Evolutionary conservation across 2,113 vertebrate genomes (phyloP).

Genomic region (Malurus alboscapulatus): DNA sequence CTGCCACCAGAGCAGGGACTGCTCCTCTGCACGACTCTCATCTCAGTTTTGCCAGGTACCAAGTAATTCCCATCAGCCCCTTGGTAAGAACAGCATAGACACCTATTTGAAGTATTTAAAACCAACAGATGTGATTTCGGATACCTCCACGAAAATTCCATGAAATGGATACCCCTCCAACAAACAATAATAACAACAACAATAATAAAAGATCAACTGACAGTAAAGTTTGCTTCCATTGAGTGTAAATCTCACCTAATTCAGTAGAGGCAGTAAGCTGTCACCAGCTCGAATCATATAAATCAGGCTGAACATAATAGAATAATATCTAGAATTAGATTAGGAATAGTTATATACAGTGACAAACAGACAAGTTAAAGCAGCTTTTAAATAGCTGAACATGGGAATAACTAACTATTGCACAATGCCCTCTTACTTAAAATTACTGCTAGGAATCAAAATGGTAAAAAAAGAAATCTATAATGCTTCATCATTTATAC

Average conservation of each 20-base stretch:
- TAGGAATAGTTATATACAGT: conserved; percentile 79
- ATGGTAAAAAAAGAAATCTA: conserved; percentile 62
- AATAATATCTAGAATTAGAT: conserved; percentile 78
- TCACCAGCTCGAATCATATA: conserved; percentile 70
- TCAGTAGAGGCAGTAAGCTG: conserved; percentile 76
- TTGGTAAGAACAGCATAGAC: neutral
- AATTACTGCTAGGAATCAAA: conserved; percentile 76
- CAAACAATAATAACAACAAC: neutral
- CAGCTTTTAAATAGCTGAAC: conserved; percentile 80
- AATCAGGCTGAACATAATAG: conserved; percentile 73
- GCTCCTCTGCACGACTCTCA: conserved; percentile 6
- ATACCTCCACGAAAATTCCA: conserved; percentile 5
- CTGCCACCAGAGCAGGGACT: conserved; percentile 38
- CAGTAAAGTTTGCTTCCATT: conserved; percentile 57
- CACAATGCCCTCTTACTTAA: conserved; percentile 82
- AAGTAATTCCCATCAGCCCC: conserved; percentile 28
- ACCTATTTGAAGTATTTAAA: neutral
- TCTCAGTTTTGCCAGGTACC: conserved; percentile 40
- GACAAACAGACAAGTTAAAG: conserved; percentile 80
- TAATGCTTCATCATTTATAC: conserved; percentile 73
- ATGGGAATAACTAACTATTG: conserved; percentile 82
- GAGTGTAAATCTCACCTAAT: conserved; percentile 67
- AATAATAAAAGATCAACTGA: neutral
- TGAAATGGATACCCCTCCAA: conserved; percentile 10
- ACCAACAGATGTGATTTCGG: neutral